Evolutionary conservation across 2,797 vertebrate species (phyloP).

Genomic region (Orestias chungarensis): DNA sequence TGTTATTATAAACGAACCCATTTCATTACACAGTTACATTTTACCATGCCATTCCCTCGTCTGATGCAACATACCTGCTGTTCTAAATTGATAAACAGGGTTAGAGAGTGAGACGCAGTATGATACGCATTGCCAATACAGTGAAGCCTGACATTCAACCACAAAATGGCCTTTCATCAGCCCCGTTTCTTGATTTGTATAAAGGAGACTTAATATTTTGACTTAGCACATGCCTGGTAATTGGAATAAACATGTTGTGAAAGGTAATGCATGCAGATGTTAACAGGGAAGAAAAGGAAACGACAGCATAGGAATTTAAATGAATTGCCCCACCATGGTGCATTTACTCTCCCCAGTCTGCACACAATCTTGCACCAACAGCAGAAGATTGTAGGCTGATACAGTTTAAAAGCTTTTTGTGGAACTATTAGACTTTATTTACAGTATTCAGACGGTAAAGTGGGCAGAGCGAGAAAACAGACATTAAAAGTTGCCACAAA

Average conservation of each 20-base stretch:
- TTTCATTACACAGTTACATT: background rate
- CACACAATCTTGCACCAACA: background rate
- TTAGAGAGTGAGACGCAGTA: slow-evolving; percentile 7
- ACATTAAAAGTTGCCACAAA: no score
- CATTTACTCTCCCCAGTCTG: background rate
- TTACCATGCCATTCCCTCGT: slow-evolving; percentile 5
- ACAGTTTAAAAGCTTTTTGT: background rate
- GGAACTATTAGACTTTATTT: background rate
- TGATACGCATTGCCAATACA: slow-evolving; percentile 15
- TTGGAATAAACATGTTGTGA: slow-evolving; percentile 5
- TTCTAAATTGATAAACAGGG: slow-evolving; percentile 21
- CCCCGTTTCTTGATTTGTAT: slow-evolving; percentile 12
- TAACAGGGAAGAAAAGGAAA: background rate
- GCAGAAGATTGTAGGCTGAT: background rate
- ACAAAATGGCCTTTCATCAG: slow-evolving; percentile 22
- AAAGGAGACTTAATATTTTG: slow-evolving; percentile 4
- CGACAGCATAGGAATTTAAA: background rate
- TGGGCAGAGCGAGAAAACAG: no score
- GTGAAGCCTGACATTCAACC: slow-evolving; percentile 12
- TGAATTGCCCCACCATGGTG: background rate
- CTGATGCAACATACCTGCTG: slow-evolving; percentile 25
- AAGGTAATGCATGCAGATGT: background rate
- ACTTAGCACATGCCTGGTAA: slow-evolving; percentile 12
- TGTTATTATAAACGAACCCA: background rate
- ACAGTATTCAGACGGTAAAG: background rate